A percentile compares a stretch with the other conserved stretches of the same genome.
Evolutionary conservation across 2,888 invertebrate species (phyloP).

Genomic region (Agrotis segetum): DNA sequence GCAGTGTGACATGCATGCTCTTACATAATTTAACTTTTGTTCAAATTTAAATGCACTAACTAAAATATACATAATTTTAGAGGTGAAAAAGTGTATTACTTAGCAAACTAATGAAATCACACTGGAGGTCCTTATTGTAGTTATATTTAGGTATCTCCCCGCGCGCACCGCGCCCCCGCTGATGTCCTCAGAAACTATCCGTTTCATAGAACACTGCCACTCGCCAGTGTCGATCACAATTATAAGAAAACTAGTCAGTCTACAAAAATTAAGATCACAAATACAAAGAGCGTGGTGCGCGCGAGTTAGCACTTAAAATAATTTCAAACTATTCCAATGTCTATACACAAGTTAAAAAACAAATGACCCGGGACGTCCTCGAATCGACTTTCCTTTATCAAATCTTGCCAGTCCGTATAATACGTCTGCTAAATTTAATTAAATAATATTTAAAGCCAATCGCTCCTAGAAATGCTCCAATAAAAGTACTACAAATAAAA

Average conservation of each 20-base stretch:
- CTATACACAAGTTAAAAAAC: slow-evolving; percentile 85
- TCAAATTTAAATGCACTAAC: slow-evolving; percentile 84
- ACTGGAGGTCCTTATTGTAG: slow-evolving; percentile 77
- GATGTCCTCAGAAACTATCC: slow-evolving; percentile 42
- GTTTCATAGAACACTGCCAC: slow-evolving; percentile 51
- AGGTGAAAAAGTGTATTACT: slow-evolving; percentile 80
- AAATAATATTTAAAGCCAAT: slow-evolving; percentile 63
- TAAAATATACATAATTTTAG: slow-evolving; percentile 74
- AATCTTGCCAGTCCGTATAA: slow-evolving; percentile 31
- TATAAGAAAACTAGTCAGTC: slow-evolving; percentile 68
- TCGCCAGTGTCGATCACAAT: slow-evolving; percentile 61
- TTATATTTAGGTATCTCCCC: slow-evolving; percentile 69
- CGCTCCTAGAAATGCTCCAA: slow-evolving; percentile 53
- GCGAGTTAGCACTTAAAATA: slow-evolving; percentile 77
- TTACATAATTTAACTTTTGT: slow-evolving; percentile 81
- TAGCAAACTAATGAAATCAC: slow-evolving; percentile 71
- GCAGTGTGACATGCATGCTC: slow-evolving; percentile 83
- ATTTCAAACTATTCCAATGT: slow-evolving; percentile 82
- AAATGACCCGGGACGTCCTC: slow-evolving; percentile 80
- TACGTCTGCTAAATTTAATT: slow-evolving; percentile 45
- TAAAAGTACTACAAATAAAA: slow-evolving; percentile 51
- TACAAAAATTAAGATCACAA: slow-evolving; percentile 68
- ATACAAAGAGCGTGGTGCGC: slow-evolving; percentile 67
- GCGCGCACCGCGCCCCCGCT: slow-evolving; percentile 58
- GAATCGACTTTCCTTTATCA: slow-evolving; percentile 54